Conservation (phyloP, 1,140 invertebrate species). For the Bombus superbus region DNA sequence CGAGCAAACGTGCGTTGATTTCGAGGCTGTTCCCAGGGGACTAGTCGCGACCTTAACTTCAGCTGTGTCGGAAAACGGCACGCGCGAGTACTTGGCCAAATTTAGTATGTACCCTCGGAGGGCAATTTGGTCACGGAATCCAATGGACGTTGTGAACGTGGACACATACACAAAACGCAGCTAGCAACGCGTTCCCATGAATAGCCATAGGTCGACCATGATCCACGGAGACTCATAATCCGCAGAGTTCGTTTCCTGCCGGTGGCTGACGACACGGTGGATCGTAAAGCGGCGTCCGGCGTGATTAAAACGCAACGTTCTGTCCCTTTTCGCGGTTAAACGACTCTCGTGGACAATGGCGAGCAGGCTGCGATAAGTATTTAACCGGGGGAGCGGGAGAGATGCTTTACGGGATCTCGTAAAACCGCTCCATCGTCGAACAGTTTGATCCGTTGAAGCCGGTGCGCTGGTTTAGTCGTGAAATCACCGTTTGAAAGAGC, state of each 20-base stretch:
- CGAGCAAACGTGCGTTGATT: slow-evolving; percentile 32
- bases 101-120: slow-evolving; percentile 47
- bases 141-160: not conserved
- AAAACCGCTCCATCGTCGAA: slow-evolving; percentile 51
- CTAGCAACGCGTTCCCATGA: slow-evolving; percentile 15
- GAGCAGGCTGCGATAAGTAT: slow-evolving; percentile 48
- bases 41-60: slow-evolving; percentile 28
- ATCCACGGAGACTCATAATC: slow-evolving; percentile 51
- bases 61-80: not conserved
- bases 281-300: slow-evolving; percentile 47
- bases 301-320: slow-evolving; percentile 59
- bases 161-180: not conserved
- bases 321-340: slow-evolving; percentile 10
- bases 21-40: slow-evolving; percentile 15
- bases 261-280: not conserved
- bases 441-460: not conserved
- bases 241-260: slow-evolving; percentile 2
- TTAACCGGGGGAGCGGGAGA: slow-evolving; percentile 10
- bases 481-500: not conserved
- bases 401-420: slow-evolving; percentile 43
- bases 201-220: not conserved
- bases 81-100: slow-evolving; percentile 10
- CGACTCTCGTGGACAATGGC: slow-evolving; percentile 32
- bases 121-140: slow-evolving; percentile 9
- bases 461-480: not conserved